Conservation (phyloP, 2,113 vertebrate genomes). For the Felis catus region DNA sequence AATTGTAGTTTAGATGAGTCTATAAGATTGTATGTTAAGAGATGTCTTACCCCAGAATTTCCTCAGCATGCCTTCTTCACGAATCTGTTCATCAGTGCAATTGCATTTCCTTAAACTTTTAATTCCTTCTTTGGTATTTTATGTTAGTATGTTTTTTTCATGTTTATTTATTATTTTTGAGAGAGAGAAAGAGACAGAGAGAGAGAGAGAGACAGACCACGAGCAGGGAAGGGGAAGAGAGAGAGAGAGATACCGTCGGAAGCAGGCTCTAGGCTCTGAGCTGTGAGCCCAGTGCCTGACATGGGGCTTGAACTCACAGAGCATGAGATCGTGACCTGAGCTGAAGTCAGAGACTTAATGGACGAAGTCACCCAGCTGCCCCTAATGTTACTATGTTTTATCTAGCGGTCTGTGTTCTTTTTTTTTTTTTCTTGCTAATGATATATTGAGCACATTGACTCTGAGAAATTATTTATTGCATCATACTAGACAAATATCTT, state of each 20-base stretch:
- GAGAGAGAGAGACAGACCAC: no score
- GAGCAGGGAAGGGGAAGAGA: no score
- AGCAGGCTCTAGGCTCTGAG: no score
- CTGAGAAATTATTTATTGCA: not conserved
- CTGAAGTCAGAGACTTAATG: no score
- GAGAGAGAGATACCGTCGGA: no score
- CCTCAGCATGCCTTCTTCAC: not conserved
- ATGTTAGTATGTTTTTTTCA: not conserved
- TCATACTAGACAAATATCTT: not conserved
- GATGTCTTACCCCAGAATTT: not conserved
- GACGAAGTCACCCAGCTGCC: no score
- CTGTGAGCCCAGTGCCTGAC: no score
- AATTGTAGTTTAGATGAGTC: not conserved
- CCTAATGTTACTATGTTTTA: not conserved
- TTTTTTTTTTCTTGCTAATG: not conserved
- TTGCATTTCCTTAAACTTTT: not conserved
- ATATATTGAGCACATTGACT: not conserved
- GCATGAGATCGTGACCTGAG: no score
- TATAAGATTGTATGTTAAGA: not conserved
- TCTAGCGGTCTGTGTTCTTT: not conserved
- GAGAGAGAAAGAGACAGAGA: no score
- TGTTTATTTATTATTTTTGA: no score
- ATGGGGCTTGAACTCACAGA: no score
- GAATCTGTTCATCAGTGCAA: not conserved
- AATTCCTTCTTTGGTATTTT: not conserved